phyloP scores from a whole-genome alignment of 2,113 vertebrate genomes.

The Clupea harengus region DNA sequence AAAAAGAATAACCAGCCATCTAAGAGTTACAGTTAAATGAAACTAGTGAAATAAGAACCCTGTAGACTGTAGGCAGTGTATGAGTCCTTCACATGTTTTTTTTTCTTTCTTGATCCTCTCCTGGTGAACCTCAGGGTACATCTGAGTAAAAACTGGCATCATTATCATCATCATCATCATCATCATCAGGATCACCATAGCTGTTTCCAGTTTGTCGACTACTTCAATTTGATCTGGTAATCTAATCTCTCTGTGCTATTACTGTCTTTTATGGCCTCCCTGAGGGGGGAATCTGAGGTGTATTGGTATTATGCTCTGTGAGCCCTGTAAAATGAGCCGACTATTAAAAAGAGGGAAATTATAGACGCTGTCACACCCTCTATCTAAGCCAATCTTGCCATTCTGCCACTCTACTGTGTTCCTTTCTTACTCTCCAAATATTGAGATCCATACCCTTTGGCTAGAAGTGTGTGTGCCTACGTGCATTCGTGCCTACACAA shows the following conservation, averaged over 20 bases:
- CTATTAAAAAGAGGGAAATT: neutral
- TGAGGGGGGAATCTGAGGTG: neutral
- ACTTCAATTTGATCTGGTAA: conserved; percentile 7
- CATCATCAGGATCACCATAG: neutral
- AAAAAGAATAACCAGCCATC: no score
- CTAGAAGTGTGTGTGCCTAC: neutral
- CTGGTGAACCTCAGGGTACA: neutral
- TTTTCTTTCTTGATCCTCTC: neutral
- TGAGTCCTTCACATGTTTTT: neutral
- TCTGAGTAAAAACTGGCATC: neutral
- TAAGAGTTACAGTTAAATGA: neutral
- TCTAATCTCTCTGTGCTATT: neutral
- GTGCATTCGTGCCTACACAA: neutral
- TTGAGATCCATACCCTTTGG: neutral
- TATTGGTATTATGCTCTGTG: neutral
- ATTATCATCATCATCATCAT: neutral
- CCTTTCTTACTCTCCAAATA: neutral
- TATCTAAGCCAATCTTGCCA: neutral
- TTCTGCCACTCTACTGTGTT: neutral
- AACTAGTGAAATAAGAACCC: neutral
- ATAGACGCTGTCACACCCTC: neutral
- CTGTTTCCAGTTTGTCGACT: neutral
- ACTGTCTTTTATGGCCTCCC: neutral
- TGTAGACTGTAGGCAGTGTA: neutral
- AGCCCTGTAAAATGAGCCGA: neutral